phyloP scores from a whole-genome alignment of 64 coral and sea anemone species.

The Anthopleura sola region DNA sequence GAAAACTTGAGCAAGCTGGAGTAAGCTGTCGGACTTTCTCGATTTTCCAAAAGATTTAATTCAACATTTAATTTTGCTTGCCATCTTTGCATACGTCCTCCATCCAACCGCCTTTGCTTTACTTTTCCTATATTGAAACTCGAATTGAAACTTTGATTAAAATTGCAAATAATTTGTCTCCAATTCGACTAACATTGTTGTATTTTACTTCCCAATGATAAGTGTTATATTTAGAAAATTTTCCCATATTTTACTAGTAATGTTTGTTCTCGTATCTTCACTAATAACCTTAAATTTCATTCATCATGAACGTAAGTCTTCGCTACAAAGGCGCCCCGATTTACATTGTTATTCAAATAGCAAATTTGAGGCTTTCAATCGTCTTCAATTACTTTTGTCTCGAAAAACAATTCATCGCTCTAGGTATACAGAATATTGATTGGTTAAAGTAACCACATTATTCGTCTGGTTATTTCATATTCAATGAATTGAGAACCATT shows the following conservation, averaged over 20 bases:
- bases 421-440: neutral
- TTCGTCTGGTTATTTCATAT: neutral
- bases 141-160: neutral
- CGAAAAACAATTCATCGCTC: neutral
- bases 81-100: neutral
- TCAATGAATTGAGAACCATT: neutral
- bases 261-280: neutral
- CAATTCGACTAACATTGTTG: neutral
- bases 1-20: neutral
- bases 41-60: neutral
- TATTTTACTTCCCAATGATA: neutral
- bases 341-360: neutral
- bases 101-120: neutral
- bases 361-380: neutral
- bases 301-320: neutral
- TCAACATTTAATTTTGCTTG: neutral
- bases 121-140: neutral
- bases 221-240: neutral
- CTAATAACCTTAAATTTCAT: neutral
- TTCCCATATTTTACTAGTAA: neutral
- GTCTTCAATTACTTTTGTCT: neutral
- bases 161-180: neutral
- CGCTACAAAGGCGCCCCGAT: neutral
- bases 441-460: neutral
- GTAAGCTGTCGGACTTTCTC: neutral